Percentiles rank a stretch among this genome's conserved stretches.
Conservation (phyloP, 2,888 invertebrate genomes). For the Sphecodes monilicornis region DNA sequence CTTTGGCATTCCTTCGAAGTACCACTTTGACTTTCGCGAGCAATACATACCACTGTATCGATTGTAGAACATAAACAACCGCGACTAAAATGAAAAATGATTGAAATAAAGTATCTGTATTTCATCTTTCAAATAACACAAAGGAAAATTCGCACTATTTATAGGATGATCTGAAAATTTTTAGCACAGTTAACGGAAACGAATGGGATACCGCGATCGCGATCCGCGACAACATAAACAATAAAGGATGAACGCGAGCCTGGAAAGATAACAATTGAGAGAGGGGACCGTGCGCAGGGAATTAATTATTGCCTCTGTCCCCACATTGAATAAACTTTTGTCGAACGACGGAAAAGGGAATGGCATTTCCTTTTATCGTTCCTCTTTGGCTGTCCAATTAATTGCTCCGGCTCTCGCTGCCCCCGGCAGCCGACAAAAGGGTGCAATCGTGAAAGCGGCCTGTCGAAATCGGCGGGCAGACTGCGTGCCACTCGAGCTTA, state of each 20-base stretch:
- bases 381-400: constrained; percentile 60
- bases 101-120: no score
- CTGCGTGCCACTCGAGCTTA: constrained; percentile 36
- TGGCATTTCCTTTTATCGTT: constrained; percentile 69
- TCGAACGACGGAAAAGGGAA: constrained; percentile 63
- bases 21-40: no score
- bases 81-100: no score
- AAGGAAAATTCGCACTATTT: no score
- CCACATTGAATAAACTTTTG: constrained; percentile 59
- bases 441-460: constrained; percentile 56
- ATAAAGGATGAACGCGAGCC: background rate
- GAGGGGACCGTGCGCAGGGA: constrained; percentile 3
- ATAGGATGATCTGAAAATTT: no score
- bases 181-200: no score
- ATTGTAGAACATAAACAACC: no score
- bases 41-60: no score
- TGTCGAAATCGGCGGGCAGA: constrained; percentile 53
- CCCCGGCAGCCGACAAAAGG: constrained; percentile 59
- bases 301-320: constrained; percentile 57
- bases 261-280: background rate
- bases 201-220: background rate
- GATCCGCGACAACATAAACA: background rate
- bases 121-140: no score
- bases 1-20: no score
- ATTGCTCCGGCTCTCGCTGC: constrained; percentile 41